Base-by-base conservation (phyloP, 2,888 invertebrate species). In the Lithophane semibrunnea region DNA sequence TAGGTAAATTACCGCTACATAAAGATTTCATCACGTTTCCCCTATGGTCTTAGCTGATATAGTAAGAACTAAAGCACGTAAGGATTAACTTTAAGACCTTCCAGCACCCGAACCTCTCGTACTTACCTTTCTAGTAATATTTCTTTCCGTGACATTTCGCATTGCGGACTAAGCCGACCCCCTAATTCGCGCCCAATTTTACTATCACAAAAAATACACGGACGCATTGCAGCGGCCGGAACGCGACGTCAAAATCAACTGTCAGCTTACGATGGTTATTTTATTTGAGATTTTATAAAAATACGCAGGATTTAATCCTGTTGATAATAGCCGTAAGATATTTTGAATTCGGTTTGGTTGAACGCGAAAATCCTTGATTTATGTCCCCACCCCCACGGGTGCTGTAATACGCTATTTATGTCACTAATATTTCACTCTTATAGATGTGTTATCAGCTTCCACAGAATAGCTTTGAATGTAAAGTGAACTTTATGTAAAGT, bases 131-230 rank as follows among this genome's bases (percentile, higher is more conserved):
- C 24, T 13, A 42, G 64, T 37, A 52, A 83, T 85, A 81, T 83
- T 67, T 85, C 79, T 83, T 65, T 18, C 42, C 42, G 73, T 47
- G 73, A 75, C 83, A 78, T 82, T 85, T 88, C 88, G 87, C 87
- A 88, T 72, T 88, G 87, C 88, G 88, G 87, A 61, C 66, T 83
- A 60, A 76, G 37, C 60, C 63, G 49, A 61, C 58, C 49, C 13
- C 29, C 54, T 82, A 78, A 78, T 84, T 67, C 67, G 24, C 67
- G 37, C 74, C 47, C 44, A 61, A 82, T 75, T 67, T 84, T 52
- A 73, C 66, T 73, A 84, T 73, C 49, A 10, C 47, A 8, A 44
- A 49, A 75, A 83, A 76, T 72, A 77, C 24, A 79, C 77, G 65
- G 37, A 2, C 0, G 2, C 7, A 12, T 56, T 0, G 1, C n/a